phyloP scores from a whole-genome alignment of 1,140 invertebrate genomes.

The Polypedilum vanderplanki region DNA sequence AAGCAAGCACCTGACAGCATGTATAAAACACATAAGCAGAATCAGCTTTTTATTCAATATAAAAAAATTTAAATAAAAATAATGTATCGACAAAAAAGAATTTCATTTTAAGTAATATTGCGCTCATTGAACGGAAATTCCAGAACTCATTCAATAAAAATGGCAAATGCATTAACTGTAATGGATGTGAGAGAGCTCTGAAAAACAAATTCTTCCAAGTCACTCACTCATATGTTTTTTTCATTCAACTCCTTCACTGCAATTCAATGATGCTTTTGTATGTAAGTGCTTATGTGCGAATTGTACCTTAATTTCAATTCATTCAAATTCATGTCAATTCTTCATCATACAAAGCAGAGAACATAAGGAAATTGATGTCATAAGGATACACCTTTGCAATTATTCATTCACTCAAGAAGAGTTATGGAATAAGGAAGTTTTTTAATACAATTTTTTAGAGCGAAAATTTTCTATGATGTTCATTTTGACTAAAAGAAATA shows the following conservation, averaged over 20 bases:
- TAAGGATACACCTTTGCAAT: too few species aligned
- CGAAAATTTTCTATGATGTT: too few species aligned
- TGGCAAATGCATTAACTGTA: conserved; percentile 18
- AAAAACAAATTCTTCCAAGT: conserved; percentile 8
- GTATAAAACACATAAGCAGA: not conserved
- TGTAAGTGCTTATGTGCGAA: not conserved
- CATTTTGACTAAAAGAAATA: too few species aligned
- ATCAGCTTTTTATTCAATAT: not conserved
- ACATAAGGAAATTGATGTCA: too few species aligned
- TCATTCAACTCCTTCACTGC: not conserved
- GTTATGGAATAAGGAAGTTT: too few species aligned
- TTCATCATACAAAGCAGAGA: too few species aligned
- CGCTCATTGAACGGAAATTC: conserved; percentile 2
- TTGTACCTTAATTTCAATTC: too few species aligned
- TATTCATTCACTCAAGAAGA: too few species aligned
- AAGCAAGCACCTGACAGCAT: not conserved
- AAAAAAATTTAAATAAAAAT: conserved; percentile 14
- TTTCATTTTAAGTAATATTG: conserved; percentile 1
- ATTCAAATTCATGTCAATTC: too few species aligned
- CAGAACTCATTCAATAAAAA: conserved; percentile 18
- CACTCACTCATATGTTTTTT: not conserved
- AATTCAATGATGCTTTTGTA: not conserved
- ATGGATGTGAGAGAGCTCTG: not conserved
- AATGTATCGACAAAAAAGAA: not conserved
- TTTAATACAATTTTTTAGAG: too few species aligned